Conservation (phyloP, 2,113 vertebrate genomes). For the Desmodus rotundus region DNA sequence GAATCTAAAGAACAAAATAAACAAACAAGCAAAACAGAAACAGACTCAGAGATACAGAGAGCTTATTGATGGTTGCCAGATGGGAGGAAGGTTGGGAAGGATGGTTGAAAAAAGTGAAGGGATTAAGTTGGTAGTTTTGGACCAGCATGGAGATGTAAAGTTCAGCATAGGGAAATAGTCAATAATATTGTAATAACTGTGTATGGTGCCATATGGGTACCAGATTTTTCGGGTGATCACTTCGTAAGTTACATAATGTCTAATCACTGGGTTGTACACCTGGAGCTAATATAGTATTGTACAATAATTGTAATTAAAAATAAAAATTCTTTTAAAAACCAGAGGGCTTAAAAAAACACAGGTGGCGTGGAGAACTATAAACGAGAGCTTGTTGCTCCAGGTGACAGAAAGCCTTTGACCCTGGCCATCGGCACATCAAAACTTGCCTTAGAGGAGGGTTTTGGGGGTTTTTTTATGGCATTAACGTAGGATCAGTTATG, state of each 20-base stretch:
- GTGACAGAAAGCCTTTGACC: background rate
- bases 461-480: background rate
- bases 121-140: background rate
- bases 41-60: background rate
- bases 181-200: background rate
- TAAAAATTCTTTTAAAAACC: background rate
- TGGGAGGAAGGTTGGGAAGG: background rate
- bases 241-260: background rate
- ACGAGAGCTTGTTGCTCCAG: background rate
- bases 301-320: background rate
- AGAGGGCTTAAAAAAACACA: background rate
- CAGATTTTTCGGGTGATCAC: background rate
- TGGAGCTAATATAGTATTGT: background rate
- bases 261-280: background rate
- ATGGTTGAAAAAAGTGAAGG: background rate
- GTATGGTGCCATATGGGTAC: background rate
- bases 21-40: background rate
- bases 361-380: background rate
- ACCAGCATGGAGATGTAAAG: background rate
- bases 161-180: background rate
- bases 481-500: background rate
- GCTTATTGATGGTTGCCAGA: background rate
- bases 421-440: background rate
- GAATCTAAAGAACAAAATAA: background rate
- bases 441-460: background rate